Conservation (phyloP, 2,888 invertebrate species). For the Sthenelais limicola region DNA sequence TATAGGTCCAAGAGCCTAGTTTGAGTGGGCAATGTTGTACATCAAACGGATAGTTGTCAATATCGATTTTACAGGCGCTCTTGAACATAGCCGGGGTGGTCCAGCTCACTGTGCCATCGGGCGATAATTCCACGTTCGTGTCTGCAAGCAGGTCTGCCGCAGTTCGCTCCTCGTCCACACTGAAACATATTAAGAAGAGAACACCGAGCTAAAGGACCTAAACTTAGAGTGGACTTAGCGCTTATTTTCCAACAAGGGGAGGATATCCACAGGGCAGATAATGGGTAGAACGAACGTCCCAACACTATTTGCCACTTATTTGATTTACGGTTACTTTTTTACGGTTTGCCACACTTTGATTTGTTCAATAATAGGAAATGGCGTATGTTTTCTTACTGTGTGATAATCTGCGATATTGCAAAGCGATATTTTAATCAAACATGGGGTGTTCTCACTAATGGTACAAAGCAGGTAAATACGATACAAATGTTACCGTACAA, state of each 20-base stretch:
- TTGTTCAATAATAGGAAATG: too few species aligned
- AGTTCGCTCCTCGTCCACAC: constrained; percentile 41
- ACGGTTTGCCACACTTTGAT: too few species aligned
- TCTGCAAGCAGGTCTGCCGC: constrained; percentile 39
- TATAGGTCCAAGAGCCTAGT: constrained; percentile 46
- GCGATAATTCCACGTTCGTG: constrained; percentile 40
- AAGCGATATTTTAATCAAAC: too few species aligned
- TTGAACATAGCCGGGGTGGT: constrained; percentile 44
- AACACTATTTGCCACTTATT: too few species aligned
- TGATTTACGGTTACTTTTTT: too few species aligned
- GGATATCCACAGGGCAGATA: background rate
- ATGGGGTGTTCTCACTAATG: too few species aligned
- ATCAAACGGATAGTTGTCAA: constrained; percentile 45
- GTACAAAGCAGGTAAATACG: too few species aligned
- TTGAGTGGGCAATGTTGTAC: constrained; percentile 42
- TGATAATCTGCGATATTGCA: too few species aligned
- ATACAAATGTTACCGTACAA: too few species aligned
- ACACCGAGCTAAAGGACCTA: background rate
- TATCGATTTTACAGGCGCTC: constrained; percentile 42
- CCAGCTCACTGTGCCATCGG: constrained; percentile 42
- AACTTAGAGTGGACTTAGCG: background rate
- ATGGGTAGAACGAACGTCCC: background rate
- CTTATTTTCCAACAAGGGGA: background rate
- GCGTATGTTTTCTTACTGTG: too few species aligned
- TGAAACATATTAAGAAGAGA: constrained; percentile 10